Base-by-base conservation (phyloP, 2,888 invertebrate genomes). In the Eupithecia subfuscata region DNA sequence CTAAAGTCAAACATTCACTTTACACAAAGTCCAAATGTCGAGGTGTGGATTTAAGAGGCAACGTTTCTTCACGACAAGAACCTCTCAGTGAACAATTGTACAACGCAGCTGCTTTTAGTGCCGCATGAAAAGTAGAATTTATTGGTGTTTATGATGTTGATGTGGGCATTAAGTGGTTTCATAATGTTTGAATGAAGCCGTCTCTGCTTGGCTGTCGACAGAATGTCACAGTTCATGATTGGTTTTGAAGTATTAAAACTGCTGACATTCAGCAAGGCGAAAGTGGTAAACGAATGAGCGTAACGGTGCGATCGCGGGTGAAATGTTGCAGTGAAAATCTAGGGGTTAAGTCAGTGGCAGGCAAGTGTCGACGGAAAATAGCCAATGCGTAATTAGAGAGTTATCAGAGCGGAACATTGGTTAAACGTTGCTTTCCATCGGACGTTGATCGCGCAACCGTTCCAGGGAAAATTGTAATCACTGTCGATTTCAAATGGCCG, bases 391-490 rank as follows among this genome's bases (percentile, higher is more conserved):
- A 94, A 94, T 95, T 94, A 94, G 90, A 93, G 91, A 92, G 91
- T 94, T 93, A 94, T 95, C 91, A 94, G 95, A 94, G 93, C 94
- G 89, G 89, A 93, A 93, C 94, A 94, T 94, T 94, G 93, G 95
- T 92, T 93, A 93, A 95, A 93, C 91, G 91, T 89, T 92, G 93
- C 94, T 95, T 94, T 94, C 94, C 94, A 95, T 94, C 95, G 93
- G 92, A 92, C 93, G 89, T 93, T 93, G 94, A 92, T 92, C 91
- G 92, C 91, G 92, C 92, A 91, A 91, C 87, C 87, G 87, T 90
- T 90, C 90, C 90, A 92, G 93, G 94, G 94, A 93, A 94, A 94
- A 93, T 94, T 91, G 93, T 92, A 94, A 94, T 93, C 94, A 95
- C 94, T 95, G 92, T 94, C 94, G 93, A 93, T 95, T 95, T 94